Base-by-base conservation (phyloP, 1,140 invertebrate genomes). In the Lepidurus couesii region DNA sequence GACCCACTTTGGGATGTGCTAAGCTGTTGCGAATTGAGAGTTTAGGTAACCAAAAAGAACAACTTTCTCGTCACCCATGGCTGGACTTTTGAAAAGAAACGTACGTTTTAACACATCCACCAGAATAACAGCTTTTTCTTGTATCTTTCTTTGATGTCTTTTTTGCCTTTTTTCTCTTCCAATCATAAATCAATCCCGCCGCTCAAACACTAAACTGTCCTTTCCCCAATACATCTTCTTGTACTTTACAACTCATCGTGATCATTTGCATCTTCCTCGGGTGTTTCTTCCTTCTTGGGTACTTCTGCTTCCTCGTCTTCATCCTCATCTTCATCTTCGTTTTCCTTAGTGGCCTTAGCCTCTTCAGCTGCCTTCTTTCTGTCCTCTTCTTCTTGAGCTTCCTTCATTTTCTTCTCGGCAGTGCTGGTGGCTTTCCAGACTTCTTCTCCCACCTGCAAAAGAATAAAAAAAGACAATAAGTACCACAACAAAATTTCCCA, bases 321-420 rank as follows among this genome's bases (percentile, higher is more conserved):
- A 45, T 80, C 79, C 26, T 80, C 79, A 21, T 80, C 79, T 73
- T 80, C 79, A 21, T 80, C 79, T 21, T 80, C 76, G 44, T 80
- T 77, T 44, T 76, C 73, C 43, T 80, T 80, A 76, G 77, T 77
- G 34, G 21, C 43, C 44, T 80, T 80, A 44, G 75, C 76, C 45
- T 80, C 79, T 44, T 80, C 79, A 75, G 77, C 79, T 42, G 73
- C 44, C 79, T 80, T 77, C 76, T 80, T 80, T 44, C 79, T 75
- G 13, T 80, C 79, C 34, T 80, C 79, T 42, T 80, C 79, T 73
- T 80, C 79, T 44, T 80, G 79, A 43, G 75, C 76, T 24, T 80
- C 79, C 76, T 80, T 80, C 79, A 80, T 80, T 26, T 76, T 77
- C 76, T 77, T 77, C 44, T 80, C 79, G 24, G 76, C 79, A 42